Evolutionary conservation across 2,888 invertebrate species (phyloP), one percentile per base, ranked within the genome.

Genomic region (Eristalis pertinax): DNA sequence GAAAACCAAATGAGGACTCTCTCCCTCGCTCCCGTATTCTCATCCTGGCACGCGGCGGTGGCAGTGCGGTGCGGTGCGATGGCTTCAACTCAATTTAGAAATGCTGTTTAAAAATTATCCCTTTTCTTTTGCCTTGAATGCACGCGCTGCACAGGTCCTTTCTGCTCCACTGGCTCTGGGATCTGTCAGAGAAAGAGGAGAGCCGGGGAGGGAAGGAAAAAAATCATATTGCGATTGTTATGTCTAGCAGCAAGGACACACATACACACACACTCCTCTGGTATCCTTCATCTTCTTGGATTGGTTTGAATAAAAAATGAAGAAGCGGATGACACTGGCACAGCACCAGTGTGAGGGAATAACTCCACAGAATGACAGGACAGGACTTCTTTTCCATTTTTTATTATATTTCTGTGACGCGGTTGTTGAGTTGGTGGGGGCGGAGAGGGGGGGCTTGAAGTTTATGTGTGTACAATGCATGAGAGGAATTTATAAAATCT

Each of bases 91-190:
- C 86, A 82, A 82, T 86, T 86, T 86, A 82, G 72, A 81, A 86
- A 86, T 86, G 86, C 82, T 86, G 86, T 82, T 86, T 86, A 86
- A 86, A 86, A 86, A 86, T 86, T 86, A 86, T 86, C 78, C 86
- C 56, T 79, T 78, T 73, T 82, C 65, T 69, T n/a, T 67, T 24
- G 22, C 58, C 56, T 15, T 5, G 63, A 43, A 26, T 70, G 56
- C 74, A 58, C 43, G 60, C 24, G 60, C 24, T 70, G 56, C 35
- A 74, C 43, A 74, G 63, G 62, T 74, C 69, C 69, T 65, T 81
- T 62, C n/a, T 69, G 50, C 50, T 50, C 50, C 50, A 50, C 19
- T 50, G 50, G 50, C 50, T 50, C 19, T 19, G 8, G 50, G 19
- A 50, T 50, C 50, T 50, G 50, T 50, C 50, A 50, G n/a, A 50